These are phyloP conservation scores for Drosophila takahashii DNA, from an alignment of 1,140 invertebrate species.

Conservation along the genomic window DNA sequence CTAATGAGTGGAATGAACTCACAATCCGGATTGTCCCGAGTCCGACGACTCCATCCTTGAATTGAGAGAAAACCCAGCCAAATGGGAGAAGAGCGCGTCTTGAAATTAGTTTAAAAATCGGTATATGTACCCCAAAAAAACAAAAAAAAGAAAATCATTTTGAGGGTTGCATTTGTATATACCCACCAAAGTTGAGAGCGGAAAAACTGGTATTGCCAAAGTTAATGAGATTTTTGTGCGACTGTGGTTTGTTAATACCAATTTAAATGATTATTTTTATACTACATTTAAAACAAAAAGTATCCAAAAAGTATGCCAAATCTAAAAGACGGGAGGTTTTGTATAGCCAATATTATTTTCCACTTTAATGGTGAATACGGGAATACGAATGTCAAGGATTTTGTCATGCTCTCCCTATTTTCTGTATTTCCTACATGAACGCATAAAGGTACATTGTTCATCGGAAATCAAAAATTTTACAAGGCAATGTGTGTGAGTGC, in stretches of 20 bases:
- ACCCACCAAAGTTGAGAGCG: conserved; percentile 2
- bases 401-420: conserved; percentile 16
- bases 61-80: conserved; percentile 34
- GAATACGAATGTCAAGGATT: conserved; percentile 30
- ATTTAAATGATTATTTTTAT: background rate
- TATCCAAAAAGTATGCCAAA: no score
- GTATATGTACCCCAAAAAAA: conserved; percentile 18
- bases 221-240: conserved; percentile 27
- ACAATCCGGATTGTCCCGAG: conserved; percentile 29
- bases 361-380: conserved; percentile 46
- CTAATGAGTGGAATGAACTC: conserved; percentile 81
- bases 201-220: conserved; percentile 25
- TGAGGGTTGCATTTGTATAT: conserved; percentile 43
- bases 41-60: conserved; percentile 32
- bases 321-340: no score
- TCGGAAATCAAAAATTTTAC: conserved; percentile 55
- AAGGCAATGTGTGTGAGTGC: conserved; percentile 21
- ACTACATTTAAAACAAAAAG: background rate
- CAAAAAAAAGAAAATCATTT: conserved; percentile 31
- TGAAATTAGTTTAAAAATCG: conserved; percentile 50
- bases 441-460: conserved; percentile 19
- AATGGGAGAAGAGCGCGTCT: conserved; percentile 26
- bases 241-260: background rate
- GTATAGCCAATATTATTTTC: no score
- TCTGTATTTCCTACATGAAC: conserved; percentile 1